Evolutionary conservation across 1,140 invertebrate species (phyloP).

Genomic region (Pogonognathellus flavescens): DNA sequence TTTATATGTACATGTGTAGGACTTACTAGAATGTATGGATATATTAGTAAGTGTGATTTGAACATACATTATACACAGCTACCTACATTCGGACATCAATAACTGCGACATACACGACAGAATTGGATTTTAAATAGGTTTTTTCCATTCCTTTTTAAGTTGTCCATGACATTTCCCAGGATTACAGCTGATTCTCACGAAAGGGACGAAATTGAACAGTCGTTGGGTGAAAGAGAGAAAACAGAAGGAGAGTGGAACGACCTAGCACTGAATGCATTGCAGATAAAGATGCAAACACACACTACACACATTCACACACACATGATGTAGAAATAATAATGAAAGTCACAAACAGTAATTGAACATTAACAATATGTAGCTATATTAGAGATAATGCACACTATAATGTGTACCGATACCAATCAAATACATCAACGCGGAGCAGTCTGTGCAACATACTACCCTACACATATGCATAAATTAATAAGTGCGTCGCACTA

Average conservation of each 20-base stretch:
- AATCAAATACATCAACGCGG: too few relatives aligned
- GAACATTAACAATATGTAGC: too few relatives aligned
- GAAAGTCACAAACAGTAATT: too few relatives aligned
- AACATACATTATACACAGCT: too few relatives aligned
- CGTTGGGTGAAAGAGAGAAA: neutral
- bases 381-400: too few relatives aligned
- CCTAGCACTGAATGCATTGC: neutral
- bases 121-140: neutral
- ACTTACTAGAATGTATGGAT: neutral
- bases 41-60: neutral
- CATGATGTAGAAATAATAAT: too few relatives aligned
- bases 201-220: slow-evolving; percentile 12
- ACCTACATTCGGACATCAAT: neutral
- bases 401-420: too few relatives aligned
- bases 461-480: too few relatives aligned
- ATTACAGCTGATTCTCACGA: slow-evolving; percentile 29
- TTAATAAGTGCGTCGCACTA: too few relatives aligned
- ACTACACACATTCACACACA: neutral
- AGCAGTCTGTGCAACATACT: too few relatives aligned
- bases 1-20: neutral
- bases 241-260: slow-evolving; percentile 22
- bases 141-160: neutral
- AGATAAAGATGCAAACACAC: neutral
- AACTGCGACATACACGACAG: neutral
- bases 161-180: neutral